Evolutionary conservation across 2,888 invertebrate genomes (phyloP).

Genomic region (Vesta saturnalis): DNA sequence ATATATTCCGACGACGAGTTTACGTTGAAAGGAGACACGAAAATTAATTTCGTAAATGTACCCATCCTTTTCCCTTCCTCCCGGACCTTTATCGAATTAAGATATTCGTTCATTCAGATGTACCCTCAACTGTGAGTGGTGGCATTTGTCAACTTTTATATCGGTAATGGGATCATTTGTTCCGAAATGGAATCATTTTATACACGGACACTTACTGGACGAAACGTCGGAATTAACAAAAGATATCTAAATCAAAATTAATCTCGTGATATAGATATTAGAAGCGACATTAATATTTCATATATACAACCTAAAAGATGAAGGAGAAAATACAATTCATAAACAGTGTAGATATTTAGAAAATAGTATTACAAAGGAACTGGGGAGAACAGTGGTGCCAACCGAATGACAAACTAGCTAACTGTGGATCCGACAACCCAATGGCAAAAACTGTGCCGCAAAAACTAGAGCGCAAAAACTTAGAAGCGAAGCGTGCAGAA

Average conservation of each 20-base stretch:
- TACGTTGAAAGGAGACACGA: too few species aligned
- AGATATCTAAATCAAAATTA: conserved; percentile 14
- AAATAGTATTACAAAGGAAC: conserved; percentile 41
- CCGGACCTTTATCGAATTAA: conserved; percentile 41
- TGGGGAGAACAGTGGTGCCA: conserved; percentile 55
- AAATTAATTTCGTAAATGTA: conserved; percentile 37
- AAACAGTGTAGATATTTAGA: conserved; percentile 43
- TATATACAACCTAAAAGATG: conserved; percentile 7
- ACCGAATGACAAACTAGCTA: conserved; percentile 64
- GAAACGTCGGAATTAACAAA: conserved; percentile 29
- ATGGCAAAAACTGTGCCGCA: conserved; percentile 52
- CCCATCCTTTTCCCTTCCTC: conserved; percentile 12
- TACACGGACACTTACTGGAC: conserved; percentile 33
- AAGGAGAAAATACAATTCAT: conserved; percentile 37
- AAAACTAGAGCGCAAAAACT: conserved; percentile 58
- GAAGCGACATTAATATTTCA: conserved; percentile 25
- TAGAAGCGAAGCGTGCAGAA: conserved; percentile 42
- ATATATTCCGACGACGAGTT: background rate
- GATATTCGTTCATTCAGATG: conserved; percentile 39
- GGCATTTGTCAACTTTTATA: conserved; percentile 62
- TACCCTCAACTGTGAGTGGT: conserved; percentile 38
- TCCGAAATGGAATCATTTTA: conserved; percentile 43
- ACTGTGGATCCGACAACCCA: conserved; percentile 63
- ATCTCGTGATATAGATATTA: conserved; percentile 12
- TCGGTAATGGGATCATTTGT: conserved; percentile 60